These are phyloP conservation scores for Oncorhynchus keta DNA, from an alignment of 2,113 vertebrate species.

Conservation along the genomic window DNA sequence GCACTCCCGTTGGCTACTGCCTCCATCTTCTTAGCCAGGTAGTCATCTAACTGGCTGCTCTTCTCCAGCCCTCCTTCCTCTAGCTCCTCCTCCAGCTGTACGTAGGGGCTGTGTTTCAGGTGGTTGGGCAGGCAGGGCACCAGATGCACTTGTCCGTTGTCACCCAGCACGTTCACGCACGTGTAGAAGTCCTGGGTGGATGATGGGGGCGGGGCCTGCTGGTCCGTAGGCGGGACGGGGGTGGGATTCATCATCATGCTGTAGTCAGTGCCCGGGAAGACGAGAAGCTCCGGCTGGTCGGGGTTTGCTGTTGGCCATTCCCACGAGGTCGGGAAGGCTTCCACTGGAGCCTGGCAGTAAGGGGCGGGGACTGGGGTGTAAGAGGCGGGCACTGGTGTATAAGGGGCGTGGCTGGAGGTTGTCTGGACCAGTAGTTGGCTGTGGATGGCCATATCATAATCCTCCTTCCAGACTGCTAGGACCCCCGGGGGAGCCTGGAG, in stretches of 20 bases:
- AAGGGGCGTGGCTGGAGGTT: neutral
- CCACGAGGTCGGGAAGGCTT: neutral
- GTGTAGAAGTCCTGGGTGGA: constrained; percentile 70
- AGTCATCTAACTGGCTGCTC: constrained; percentile 27
- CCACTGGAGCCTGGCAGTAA: neutral
- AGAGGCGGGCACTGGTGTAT: constrained; percentile 14
- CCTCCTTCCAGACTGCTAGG: neutral
- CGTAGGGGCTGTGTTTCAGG: constrained; percentile 19
- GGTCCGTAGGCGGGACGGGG: neutral
- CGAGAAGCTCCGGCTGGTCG: constrained; percentile 21
- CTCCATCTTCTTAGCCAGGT: constrained; percentile 27
- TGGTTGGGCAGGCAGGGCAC: constrained; percentile 57
- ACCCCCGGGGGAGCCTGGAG: neutral
- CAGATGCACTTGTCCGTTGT: constrained; percentile 65
- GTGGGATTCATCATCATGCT: constrained; percentile 34
- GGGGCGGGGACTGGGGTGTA: constrained; percentile 21
- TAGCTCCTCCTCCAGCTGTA: neutral
- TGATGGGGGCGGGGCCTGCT: neutral
- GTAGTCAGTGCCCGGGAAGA: constrained; percentile 56
- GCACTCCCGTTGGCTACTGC: neutral
- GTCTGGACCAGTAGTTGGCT: neutral
- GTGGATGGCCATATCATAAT: neutral
- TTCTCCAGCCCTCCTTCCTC: constrained; percentile 23
- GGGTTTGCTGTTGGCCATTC: constrained; percentile 1
- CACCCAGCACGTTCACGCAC: constrained; percentile 65